Percentiles rank a stretch among this genome's conserved stretches.
phyloP scores from a whole-genome alignment of 37 sponge, comb jelly and placozoan species.

The Aphrocallistes beatrix region DNA sequence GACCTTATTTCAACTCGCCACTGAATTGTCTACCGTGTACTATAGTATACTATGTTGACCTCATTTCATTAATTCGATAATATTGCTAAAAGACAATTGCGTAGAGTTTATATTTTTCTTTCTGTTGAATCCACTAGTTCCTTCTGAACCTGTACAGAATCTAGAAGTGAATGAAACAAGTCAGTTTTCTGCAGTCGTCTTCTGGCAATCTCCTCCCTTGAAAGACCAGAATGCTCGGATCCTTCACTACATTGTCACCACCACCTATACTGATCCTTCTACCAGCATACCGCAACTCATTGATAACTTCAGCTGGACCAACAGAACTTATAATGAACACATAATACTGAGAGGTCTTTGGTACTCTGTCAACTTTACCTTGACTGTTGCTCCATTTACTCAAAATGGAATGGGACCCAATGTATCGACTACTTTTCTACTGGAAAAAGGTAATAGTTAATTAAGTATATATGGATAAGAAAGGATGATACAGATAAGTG shows the following conservation, averaged over 20 bases:
- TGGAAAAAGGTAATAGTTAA: background rate
- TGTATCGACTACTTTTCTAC: background rate
- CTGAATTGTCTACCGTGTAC: too few relatives aligned
- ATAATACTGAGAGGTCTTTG: background rate
- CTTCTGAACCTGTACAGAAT: background rate
- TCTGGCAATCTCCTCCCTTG: background rate
- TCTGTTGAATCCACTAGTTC: too few relatives aligned
- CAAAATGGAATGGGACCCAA: background rate
- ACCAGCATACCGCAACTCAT: background rate
- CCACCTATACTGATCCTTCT: background rate
- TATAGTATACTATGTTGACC: too few relatives aligned
- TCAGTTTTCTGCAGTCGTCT: background rate
- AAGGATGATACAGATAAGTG: too few relatives aligned
- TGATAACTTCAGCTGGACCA: background rate
- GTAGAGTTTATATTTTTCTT: too few relatives aligned
- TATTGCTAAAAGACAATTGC: too few relatives aligned
- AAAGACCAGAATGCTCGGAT: background rate
- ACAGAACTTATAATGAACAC: background rate
- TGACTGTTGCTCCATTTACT: background rate
- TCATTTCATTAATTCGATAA: too few relatives aligned
- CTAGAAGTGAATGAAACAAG: background rate
- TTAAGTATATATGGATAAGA: too few relatives aligned
- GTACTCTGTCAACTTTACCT: conserved; percentile 3
- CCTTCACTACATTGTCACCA: background rate
- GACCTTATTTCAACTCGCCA: too few relatives aligned